Evolutionary conservation across 2,113 vertebrate genomes (phyloP).

Genomic region (Alouatta palliata): DNA sequence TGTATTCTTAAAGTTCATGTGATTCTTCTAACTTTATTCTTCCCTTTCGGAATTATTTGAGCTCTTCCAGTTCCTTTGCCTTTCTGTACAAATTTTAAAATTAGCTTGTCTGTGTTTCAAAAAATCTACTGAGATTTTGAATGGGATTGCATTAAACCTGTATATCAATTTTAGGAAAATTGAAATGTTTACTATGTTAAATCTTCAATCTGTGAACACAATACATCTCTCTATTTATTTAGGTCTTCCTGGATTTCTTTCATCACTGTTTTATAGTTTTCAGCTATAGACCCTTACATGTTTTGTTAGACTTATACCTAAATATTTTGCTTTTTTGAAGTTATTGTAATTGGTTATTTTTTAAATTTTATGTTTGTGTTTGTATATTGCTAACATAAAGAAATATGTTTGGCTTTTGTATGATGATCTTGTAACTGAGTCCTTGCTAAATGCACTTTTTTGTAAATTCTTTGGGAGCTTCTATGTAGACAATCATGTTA

Average conservation of each 20-base stretch:
- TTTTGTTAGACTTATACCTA: not conserved
- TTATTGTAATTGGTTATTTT: not conserved
- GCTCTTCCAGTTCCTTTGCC: not conserved
- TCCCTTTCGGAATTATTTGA: conserved; percentile 16
- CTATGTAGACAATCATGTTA: not conserved
- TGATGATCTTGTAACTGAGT: not conserved
- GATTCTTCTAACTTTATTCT: not conserved
- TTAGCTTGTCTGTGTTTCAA: not conserved
- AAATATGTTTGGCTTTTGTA: not conserved
- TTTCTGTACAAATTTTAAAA: not conserved
- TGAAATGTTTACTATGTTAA: not conserved
- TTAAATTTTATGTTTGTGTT: not conserved
- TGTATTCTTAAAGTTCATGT: not conserved
- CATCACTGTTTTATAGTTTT: not conserved
- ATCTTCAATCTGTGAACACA: not conserved
- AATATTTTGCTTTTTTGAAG: conserved; percentile 24
- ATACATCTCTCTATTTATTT: not conserved
- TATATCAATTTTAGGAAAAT: conserved; percentile 10
- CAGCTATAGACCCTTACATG: not conserved
- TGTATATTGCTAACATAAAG: not conserved
- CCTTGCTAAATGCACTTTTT: not conserved
- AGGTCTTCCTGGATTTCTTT: not conserved
- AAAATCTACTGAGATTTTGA: not conserved
- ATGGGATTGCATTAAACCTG: not conserved
- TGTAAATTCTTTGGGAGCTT: not conserved